Conservation (phyloP, 1,140 invertebrate species). For the Tetramorium alpestre region DNA sequence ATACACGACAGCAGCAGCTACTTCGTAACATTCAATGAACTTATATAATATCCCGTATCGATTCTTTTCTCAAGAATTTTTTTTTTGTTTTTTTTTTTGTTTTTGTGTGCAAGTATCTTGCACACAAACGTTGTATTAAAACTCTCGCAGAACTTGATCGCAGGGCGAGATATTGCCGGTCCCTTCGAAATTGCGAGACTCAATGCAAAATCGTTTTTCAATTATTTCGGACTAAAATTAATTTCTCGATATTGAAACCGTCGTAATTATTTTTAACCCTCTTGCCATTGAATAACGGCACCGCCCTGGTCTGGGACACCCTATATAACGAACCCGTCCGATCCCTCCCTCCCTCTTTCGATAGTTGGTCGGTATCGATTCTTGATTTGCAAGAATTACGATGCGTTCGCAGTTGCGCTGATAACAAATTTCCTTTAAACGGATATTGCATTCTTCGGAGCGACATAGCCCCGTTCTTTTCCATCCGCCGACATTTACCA, state of each 20-base stretch:
- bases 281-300: background rate
- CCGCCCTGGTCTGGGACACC: background rate
- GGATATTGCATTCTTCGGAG: slow-evolving; percentile 62
- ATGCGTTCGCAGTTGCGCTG: slow-evolving; percentile 49
- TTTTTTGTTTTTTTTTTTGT: background rate
- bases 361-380: slow-evolving; percentile 61
- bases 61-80: background rate
- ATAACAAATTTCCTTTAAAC: slow-evolving; percentile 66
- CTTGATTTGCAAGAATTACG: slow-evolving; percentile 65
- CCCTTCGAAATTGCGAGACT: background rate
- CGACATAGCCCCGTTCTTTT: slow-evolving; percentile 50
- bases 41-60: background rate
- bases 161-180: background rate
- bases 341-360: background rate
- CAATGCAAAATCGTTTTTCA: background rate
- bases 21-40: background rate
- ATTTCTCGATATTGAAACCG: background rate
- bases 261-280: background rate
- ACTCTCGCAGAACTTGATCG: background rate
- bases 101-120: background rate
- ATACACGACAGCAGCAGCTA: background rate
- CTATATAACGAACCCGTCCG: background rate
- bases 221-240: background rate
- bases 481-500: slow-evolving; percentile 25
- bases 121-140: background rate